Conservation (phyloP, 2,888 invertebrate species). For the Drosophila recens region DNA sequence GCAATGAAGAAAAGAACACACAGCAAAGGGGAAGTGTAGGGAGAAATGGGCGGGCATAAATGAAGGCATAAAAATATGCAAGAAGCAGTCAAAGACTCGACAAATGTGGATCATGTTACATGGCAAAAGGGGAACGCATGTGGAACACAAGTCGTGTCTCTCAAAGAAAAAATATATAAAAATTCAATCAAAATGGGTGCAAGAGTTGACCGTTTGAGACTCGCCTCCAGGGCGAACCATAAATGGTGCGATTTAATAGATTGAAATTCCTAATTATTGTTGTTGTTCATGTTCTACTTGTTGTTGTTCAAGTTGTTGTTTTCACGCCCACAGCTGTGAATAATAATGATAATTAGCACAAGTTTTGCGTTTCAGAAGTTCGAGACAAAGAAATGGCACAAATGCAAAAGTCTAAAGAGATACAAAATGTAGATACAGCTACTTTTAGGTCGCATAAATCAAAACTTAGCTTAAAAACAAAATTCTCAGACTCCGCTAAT, state of each 20-base stretch:
- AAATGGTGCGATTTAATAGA: constrained; percentile 75
- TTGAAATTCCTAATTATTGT: constrained; percentile 43
- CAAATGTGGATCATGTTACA: constrained; percentile 54
- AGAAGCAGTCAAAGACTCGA: constrained; percentile 43
- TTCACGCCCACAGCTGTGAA: constrained; percentile 56
- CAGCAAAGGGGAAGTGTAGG: constrained; percentile 1
- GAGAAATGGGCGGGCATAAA: neutral
- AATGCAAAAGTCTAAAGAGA: constrained; percentile 27
- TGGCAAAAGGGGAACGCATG: constrained; percentile 6
- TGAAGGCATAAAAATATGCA: constrained; percentile 19
- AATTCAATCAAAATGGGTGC: constrained; percentile 22
- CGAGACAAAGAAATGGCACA: constrained; percentile 50
- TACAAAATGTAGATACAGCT: constrained; percentile 20
- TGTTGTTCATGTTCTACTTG: constrained; percentile 18
- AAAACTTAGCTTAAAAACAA: constrained; percentile 42
- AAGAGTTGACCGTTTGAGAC: constrained; percentile 34
- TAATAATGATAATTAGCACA: constrained; percentile 64
- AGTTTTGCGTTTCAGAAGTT: constrained; percentile 25
- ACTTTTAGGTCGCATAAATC: constrained; percentile 37
- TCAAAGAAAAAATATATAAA: constrained; percentile 11
- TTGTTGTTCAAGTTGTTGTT: constrained; percentile 19
- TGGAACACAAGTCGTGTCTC: constrained; percentile 35
- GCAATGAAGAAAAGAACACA: constrained; percentile 11
- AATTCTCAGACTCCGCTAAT: constrained; percentile 36
- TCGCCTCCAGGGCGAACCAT: constrained; percentile 57